Evolutionary conservation across 92 coral and sea anemone species (phyloP).

Genomic region (Palythoa caribaeorum): DNA sequence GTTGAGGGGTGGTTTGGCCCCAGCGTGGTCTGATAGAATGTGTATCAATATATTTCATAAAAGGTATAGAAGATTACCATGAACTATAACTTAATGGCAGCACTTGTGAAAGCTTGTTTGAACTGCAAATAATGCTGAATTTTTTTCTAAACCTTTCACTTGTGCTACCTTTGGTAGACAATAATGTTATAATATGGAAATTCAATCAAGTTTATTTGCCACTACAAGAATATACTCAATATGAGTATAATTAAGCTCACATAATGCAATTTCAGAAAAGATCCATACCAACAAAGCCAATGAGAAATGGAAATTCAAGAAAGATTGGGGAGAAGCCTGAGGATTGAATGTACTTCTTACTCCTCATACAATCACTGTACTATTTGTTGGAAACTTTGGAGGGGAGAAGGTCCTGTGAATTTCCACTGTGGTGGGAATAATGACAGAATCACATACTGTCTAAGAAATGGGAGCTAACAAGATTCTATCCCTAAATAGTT

Average conservation of each 20-base stretch:
- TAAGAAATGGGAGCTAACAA: not conserved
- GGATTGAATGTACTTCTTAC: not conserved
- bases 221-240: too few species aligned
- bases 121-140: not conserved
- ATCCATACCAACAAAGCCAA: too few species aligned
- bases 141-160: not conserved
- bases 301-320: too few species aligned
- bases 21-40: not conserved
- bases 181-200: not conserved
- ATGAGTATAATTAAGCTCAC: too few species aligned
- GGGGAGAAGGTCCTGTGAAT: not conserved
- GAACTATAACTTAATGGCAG: not conserved
- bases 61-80: not conserved
- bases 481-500: constrained; percentile 6
- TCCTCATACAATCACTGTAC: not conserved
- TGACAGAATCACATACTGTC: not conserved
- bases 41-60: not conserved
- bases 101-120: constrained; percentile 7
- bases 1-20: too few species aligned
- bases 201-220: too few species aligned
- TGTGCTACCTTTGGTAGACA: not conserved
- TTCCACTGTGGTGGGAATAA: not conserved
- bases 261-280: too few species aligned
- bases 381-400: not conserved
- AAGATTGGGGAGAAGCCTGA: not conserved